These are phyloP conservation scores for Neolamprologus variostigma DNA, from an alignment of 2,113 vertebrate genomes.

Conservation along the genomic window DNA sequence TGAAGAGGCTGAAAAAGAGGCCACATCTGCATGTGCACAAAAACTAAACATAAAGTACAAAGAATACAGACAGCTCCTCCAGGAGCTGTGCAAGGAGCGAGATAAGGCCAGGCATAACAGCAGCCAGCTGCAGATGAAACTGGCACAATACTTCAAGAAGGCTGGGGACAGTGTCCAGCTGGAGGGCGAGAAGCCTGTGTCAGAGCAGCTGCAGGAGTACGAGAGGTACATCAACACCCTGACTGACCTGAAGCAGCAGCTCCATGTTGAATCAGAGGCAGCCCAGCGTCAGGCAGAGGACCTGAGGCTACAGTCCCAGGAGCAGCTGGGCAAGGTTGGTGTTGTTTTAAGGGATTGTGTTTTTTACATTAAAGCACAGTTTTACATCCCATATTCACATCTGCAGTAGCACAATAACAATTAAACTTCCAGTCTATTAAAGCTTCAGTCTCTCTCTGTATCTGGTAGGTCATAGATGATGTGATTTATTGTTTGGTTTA, in stretches of 20 bases:
- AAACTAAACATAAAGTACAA: background rate
- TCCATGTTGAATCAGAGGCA: background rate
- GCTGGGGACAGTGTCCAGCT: background rate
- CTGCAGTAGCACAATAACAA: background rate
- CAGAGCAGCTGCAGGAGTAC: slow-evolving; percentile 59
- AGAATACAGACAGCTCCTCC: slow-evolving; percentile 41
- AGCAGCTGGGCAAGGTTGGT: slow-evolving; percentile 51
- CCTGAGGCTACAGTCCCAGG: slow-evolving; percentile 26
- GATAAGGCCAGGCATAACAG: slow-evolving; percentile 43
- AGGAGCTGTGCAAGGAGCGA: slow-evolving; percentile 52
- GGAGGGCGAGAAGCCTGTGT: background rate
- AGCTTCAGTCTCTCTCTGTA: rapidly evolving
- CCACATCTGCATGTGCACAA: background rate
- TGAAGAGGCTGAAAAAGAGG: background rate
- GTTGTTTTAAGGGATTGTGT: background rate
- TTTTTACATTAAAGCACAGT: background rate
- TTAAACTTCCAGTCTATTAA: background rate
- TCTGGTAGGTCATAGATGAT: background rate
- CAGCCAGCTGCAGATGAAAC: slow-evolving; percentile 61
- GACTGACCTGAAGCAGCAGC: slow-evolving; percentile 51
- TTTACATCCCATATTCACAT: background rate
- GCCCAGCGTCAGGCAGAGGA: slow-evolving; percentile 40
- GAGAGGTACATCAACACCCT: slow-evolving; percentile 43
- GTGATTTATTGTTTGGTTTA: background rate
- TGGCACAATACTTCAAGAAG: slow-evolving; percentile 63